Evolutionary conservation across 1,140 invertebrate genomes (phyloP).

Genomic region (Triops longicaudatus): DNA sequence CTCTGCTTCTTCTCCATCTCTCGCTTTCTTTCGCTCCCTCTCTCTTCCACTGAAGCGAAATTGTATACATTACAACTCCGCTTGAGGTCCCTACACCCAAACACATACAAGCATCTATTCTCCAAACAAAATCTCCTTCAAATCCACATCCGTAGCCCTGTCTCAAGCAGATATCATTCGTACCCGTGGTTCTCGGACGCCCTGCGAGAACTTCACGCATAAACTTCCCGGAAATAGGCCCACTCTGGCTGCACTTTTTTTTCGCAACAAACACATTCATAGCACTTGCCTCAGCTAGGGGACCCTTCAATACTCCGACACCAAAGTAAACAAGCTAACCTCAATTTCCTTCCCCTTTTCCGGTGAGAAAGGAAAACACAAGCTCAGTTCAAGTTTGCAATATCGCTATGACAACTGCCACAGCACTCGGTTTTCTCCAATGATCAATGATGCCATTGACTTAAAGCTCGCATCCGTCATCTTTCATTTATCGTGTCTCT

Average conservation of each 20-base stretch:
- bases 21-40: no score
- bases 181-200: neutral
- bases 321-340: neutral
- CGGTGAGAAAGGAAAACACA: neutral
- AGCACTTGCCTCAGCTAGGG: no score
- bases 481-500: neutral
- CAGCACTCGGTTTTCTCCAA: neutral
- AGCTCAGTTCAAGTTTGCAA: neutral
- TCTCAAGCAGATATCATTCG: neutral
- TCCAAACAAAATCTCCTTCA: neutral
- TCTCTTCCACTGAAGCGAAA: no score
- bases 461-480: neutral
- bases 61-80: no score
- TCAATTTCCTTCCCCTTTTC: neutral
- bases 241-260: no score
- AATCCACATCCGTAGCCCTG: neutral
- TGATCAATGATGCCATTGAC: neutral
- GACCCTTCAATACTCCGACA: neutral
- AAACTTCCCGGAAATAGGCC: neutral
- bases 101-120: neutral
- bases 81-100: neutral
- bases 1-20: no score
- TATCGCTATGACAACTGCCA: slow-evolving; percentile 11
- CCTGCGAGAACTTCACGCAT: neutral
- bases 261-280: no score